These are phyloP conservation scores for Sebastes fasciatus DNA, from an alignment of 2,113 vertebrate species.

Conservation along the genomic window DNA sequence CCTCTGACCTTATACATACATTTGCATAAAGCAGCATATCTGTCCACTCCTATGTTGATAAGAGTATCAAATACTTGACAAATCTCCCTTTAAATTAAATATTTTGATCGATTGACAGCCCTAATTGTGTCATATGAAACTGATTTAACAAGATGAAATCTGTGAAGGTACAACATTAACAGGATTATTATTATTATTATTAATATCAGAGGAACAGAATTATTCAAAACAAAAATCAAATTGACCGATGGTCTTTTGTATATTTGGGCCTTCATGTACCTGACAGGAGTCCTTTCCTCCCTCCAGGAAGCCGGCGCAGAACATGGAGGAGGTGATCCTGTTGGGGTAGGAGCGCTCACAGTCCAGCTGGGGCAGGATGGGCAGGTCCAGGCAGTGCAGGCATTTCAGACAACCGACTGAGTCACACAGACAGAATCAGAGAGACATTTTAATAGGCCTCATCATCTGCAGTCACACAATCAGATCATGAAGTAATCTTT, in stretches of 20 bases:
- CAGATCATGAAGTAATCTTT: not conserved
- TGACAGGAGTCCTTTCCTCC: conserved; percentile 87
- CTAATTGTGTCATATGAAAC: too few relatives aligned
- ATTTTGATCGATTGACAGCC: too few relatives aligned
- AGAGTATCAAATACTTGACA: too few relatives aligned
- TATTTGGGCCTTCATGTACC: conserved; percentile 53
- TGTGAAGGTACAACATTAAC: not conserved
- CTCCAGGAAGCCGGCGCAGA: conserved; percentile 81
- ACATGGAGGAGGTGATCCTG: conserved; percentile 82
- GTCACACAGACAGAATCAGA: not conserved
- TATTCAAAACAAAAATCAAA: not conserved
- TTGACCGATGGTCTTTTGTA: not conserved
- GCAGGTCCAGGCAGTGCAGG: conserved; percentile 81
- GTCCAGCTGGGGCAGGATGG: conserved; percentile 75
- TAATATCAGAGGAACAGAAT: not conserved
- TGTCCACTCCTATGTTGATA: too few relatives aligned
- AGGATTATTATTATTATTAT: not conserved
- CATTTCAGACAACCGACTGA: conserved; percentile 40
- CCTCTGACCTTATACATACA: too few relatives aligned
- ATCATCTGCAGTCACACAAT: not conserved
- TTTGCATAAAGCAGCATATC: too few relatives aligned
- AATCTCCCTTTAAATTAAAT: too few relatives aligned
- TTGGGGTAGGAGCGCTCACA: conserved; percentile 78
- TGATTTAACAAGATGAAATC: too few relatives aligned
- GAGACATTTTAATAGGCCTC: not conserved